Evolutionary conservation across 2,888 invertebrate genomes (phyloP), one percentile per base, ranked within the genome.

Genomic region (Tineola bisselliella): DNA sequence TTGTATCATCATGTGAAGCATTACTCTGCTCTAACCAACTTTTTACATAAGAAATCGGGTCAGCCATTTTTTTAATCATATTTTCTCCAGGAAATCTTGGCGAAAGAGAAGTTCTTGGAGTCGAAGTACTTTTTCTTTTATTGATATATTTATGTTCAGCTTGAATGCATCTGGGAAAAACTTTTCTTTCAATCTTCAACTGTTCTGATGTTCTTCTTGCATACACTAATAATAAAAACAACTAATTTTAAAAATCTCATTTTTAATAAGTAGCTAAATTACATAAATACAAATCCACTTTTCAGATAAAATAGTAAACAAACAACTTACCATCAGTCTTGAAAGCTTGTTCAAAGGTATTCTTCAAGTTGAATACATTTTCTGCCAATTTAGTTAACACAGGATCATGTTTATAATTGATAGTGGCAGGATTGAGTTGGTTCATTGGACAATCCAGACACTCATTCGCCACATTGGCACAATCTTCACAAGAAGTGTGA

Each of bases 131-230:
- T 71, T 76, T 84, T 61, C 76, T 76, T 69, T 79, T 84, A 65
- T 87, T 86, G 62, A 62, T 72, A 69, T 86, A 86, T 65, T 79
- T 84, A 18, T 65, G 61, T 56, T 77, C 76, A 63, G 82, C 86
- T 73, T 86, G 84, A 64, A 87, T 84, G 64, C 82, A 81, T 67
- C 77, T 67, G 62, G 86, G 84, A 63, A 87, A 87, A n/a, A 84
- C 4, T 64, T 80, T 72, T 65, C 76, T 84, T 70, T 87, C 86
- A 57, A 75, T 64, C 69, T 75, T 80, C 57, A 79, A 66, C 62
- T 78, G 74, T 62, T 83, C 80, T 60, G 79, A 83, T 62, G 77
- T 25, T 25, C 6, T 25, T 25, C 25, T 25, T 25, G 62, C 64
- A 79, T 72, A 52, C 72, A 69, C 48, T 71, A 71, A 66, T 65